These are phyloP conservation scores for Callyntrura sp. DNA, from an alignment of 2,888 invertebrate genomes.

Conservation along the genomic window DNA sequence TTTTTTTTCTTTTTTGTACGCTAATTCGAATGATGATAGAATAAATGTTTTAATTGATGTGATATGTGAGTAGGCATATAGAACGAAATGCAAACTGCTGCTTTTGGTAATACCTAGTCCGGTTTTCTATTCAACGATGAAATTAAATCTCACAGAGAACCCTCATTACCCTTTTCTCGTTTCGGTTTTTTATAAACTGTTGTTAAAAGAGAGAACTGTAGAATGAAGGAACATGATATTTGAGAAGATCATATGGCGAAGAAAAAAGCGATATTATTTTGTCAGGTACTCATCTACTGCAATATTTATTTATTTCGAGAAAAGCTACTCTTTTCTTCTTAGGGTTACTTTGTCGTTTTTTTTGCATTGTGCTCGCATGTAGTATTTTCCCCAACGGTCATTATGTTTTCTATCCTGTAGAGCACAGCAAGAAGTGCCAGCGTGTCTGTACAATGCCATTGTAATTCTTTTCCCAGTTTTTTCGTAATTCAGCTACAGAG, in stretches of 20 bases:
- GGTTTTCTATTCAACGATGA: slow-evolving; percentile 49
- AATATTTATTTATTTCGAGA: slow-evolving; percentile 53
- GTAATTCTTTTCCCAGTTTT: slow-evolving; percentile 62
- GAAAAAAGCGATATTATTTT: slow-evolving; percentile 36
- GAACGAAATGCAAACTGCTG: background rate
- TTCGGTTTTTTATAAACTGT: background rate
- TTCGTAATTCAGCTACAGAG: background rate
- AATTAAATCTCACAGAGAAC: background rate
- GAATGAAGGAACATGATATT: background rate
- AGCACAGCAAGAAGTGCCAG: slow-evolving; percentile 48
- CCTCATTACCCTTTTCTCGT: slow-evolving; percentile 2
- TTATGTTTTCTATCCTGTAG: slow-evolving; percentile 61
- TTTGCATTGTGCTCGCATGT: background rate
- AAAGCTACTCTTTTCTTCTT: slow-evolving; percentile 22
- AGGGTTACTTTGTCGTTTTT: background rate
- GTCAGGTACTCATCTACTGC: slow-evolving; percentile 17
- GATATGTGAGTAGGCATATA: background rate
- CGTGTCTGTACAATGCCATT: slow-evolving; percentile 29
- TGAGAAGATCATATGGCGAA: background rate
- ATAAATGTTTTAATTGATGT: slow-evolving; percentile 62
- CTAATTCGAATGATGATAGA: slow-evolving; percentile 63
- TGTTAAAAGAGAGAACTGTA: background rate
- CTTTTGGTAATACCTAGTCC: slow-evolving; percentile 20
- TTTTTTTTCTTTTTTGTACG: background rate
- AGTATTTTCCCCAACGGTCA: background rate